Conservation (phyloP, 2,113 vertebrate genomes). For the Ia io region DNA sequence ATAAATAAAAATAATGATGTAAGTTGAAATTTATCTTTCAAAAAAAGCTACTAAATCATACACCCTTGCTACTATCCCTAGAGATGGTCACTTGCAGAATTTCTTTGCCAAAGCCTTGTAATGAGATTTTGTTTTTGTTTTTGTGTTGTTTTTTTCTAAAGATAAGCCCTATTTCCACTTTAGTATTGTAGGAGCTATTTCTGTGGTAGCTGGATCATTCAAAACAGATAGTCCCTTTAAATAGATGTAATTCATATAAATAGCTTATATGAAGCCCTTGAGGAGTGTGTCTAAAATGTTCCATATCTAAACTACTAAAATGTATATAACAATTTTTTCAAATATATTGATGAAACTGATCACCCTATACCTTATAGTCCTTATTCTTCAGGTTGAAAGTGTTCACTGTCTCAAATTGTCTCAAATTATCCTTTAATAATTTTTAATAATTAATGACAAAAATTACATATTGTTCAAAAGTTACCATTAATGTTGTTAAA, state of each 20-base stretch:
- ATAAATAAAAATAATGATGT: neutral
- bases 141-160: neutral
- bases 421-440: neutral
- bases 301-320: slow-evolving; percentile 27
- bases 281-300: slow-evolving; percentile 46
- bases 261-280: neutral
- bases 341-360: neutral
- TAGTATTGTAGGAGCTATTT: neutral
- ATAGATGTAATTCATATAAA: neutral
- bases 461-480: neutral
- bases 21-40: neutral
- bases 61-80: neutral
- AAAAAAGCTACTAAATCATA: neutral
- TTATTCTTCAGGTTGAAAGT: neutral
- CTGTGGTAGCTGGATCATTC: neutral
- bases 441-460: slow-evolving; percentile 20
- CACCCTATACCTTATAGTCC: neutral
- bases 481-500: neutral
- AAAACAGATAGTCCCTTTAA: neutral
- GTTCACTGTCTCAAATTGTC: neutral
- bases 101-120: neutral
- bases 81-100: neutral
- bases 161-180: too few species aligned
- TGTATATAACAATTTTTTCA: slow-evolving; percentile 11
- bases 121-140: neutral